Conservation (phyloP, 2,888 invertebrate species). For the Campoplex capitator region DNA sequence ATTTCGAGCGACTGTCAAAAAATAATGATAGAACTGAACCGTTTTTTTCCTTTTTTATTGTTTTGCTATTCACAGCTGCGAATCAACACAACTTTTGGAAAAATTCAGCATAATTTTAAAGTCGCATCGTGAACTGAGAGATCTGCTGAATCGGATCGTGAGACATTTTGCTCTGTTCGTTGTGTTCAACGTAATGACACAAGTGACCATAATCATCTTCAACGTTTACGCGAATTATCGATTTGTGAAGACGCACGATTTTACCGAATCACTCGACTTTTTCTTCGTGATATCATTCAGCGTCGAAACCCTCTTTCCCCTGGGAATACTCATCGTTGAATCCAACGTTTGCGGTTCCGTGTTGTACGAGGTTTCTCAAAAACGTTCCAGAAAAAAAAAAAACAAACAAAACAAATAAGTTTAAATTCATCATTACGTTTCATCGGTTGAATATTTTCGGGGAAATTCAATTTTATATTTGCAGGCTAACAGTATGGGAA, state of each 20-base stretch:
- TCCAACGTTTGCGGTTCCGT: constrained; percentile 27
- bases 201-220: background rate
- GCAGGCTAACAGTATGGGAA: constrained; percentile 43
- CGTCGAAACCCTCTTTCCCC: background rate
- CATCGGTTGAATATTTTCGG: too few relatives aligned
- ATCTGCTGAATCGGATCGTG: constrained; percentile 7
- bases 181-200: background rate
- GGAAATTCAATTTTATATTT: background rate
- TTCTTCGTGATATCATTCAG: background rate
- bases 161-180: constrained; percentile 24
- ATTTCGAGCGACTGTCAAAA: background rate
- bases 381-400: background rate
- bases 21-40: background rate
- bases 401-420: background rate
- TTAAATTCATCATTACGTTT: background rate
- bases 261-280: background rate
- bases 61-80: constrained; percentile 16
- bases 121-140: constrained; percentile 57
- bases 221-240: constrained; percentile 22
- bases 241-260: background rate
- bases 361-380: background rate
- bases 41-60: background rate
- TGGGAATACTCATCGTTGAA: background rate
- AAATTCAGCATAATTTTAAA: constrained; percentile 28
- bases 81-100: background rate